Evolutionary conservation across 2,797 vertebrate genomes (phyloP), one percentile per base, ranked within the genome.

Genomic region (Tapirus indicus): DNA sequence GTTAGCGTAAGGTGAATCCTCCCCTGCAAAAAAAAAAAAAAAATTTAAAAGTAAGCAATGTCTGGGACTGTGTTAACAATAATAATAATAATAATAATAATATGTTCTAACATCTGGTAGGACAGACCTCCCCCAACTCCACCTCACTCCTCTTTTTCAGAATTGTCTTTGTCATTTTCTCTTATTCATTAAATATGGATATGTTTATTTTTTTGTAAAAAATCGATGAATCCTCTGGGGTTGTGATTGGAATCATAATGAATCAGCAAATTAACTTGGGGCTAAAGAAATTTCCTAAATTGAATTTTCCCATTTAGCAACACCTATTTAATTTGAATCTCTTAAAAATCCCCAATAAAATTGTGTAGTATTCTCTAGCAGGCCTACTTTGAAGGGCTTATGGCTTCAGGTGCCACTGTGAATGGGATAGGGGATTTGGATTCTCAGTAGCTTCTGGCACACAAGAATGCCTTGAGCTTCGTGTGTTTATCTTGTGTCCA

Each of bases 161-260:
- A 89, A 83, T 60, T 83, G 27, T 88, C 58, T 79, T 49, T 93
- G 13, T 66, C 35, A 32, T 95, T 90, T 90, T 91, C 79, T 84
- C 35, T 69, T 38, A 38, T 23, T 60, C 68, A 75, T 58, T 82
- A 83, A 80, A 91, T 94, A 44, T 83, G 38, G 71, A 47, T 49
- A 62, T 86, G 35, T 90, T 75, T 87, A 20, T 68, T 66, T 27
- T 6, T 35, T 35, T 64, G 14, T 49, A 49, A 74, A 23, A 41
- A 79, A 47, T 64, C 41, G 74, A 11, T 79, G 49, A 78, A n/a
- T 95, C 58, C 13, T 84, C 56, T 52, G 38, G 52, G 7, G 6
- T 84, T 94, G 94, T 82, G 12, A 72, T 72, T 54, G 18, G 58
- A 91, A 91, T 75, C 29, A 64, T 38, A 96, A 52, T 56, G 32